phyloP scores from a whole-genome alignment of 2,888 invertebrate species.

The Cephus pulcher region DNA sequence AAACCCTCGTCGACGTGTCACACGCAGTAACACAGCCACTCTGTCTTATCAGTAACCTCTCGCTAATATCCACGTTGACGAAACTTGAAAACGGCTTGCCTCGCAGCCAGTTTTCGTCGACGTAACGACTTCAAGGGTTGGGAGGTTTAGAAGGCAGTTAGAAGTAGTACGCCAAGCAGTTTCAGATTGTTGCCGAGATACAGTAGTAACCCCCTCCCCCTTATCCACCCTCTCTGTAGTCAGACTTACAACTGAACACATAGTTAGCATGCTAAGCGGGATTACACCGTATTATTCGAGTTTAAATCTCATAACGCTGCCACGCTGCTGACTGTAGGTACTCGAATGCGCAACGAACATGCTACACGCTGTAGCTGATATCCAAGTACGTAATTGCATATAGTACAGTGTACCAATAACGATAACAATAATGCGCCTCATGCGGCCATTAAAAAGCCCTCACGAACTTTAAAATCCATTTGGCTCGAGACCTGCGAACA shows the following conservation, averaged over 20 bases:
- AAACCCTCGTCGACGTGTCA: not conserved
- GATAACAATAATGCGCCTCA: not conserved
- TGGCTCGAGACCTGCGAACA: not conserved
- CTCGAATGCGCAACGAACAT: not conserved
- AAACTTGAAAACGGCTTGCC: not conserved
- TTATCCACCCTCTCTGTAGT: not conserved
- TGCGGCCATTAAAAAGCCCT: not conserved
- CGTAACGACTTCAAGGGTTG: not conserved
- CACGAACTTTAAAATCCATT: not conserved
- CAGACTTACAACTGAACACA: conserved; percentile 43
- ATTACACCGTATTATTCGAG: conserved; percentile 44
- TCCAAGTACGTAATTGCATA: not conserved
- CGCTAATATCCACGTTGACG: not conserved
- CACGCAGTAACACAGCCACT: not conserved
- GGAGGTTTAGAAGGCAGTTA: conserved; percentile 15
- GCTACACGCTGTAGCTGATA: not conserved
- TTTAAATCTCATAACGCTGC: conserved; percentile 39
- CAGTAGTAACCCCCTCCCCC: conserved; percentile 15
- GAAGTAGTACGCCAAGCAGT: conserved; percentile 29
- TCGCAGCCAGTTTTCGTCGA: not conserved
- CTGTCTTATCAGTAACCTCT: not conserved
- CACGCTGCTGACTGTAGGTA: not conserved
- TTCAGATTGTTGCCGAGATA: conserved; percentile 45
- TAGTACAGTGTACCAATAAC: not conserved
- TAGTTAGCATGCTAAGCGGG: conserved; percentile 46